Percentiles rank a stretch among this genome's conserved stretches.
Conservation (phyloP, 2,113 vertebrate species). For the Oreochromis spilurus region DNA sequence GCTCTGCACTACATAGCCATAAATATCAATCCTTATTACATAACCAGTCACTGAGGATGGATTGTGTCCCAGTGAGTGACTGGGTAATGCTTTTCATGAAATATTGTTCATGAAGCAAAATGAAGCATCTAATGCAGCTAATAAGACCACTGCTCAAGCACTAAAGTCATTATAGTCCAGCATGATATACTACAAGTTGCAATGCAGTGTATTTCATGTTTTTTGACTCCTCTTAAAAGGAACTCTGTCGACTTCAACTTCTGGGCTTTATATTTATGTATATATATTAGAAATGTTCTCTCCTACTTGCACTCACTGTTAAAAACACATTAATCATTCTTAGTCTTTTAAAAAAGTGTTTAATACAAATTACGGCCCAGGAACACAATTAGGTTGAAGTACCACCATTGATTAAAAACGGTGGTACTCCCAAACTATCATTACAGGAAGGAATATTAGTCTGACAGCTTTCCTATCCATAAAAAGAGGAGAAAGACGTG, state of each 20-base stretch:
- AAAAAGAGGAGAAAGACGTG: neutral
- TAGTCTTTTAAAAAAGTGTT: neutral
- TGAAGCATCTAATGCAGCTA: neutral
- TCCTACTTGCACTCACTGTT: neutral
- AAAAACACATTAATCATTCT: neutral
- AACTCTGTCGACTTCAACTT: neutral
- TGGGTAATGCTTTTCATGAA: neutral
- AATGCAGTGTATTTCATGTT: neutral
- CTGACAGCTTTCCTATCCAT: neutral
- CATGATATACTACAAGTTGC: neutral
- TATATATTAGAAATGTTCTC: neutral
- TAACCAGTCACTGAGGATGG: conserved; percentile 3
- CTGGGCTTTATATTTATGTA: neutral
- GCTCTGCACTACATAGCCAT: neutral
- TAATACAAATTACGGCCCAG: neutral
- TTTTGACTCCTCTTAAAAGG: neutral
- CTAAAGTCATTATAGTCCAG: neutral
- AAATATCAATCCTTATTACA: conserved; percentile 18
- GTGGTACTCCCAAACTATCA: neutral
- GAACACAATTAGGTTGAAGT: neutral
- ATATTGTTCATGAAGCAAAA: neutral
- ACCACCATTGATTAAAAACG: neutral
- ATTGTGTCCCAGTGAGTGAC: conserved; percentile 14
- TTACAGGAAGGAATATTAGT: neutral
- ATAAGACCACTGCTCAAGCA: neutral